Conservation (phyloP, 2,888 invertebrate species). For the Conistra vaccinii region DNA sequence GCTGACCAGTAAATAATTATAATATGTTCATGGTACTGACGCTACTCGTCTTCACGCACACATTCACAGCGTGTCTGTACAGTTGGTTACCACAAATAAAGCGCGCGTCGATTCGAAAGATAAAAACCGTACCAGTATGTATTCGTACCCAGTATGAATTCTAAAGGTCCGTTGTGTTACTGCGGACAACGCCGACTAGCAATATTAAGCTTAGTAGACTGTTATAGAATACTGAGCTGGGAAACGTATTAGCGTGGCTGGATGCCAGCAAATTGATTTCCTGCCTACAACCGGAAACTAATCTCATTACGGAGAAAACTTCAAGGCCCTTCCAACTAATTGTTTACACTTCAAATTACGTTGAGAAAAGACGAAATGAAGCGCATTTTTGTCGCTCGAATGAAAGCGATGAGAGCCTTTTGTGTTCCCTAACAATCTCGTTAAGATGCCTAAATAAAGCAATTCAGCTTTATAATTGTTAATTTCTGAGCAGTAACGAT, state of each 20-base stretch:
- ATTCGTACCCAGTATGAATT: background rate
- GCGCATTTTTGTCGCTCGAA: conserved; percentile 63
- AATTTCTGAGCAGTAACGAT: conserved; percentile 79
- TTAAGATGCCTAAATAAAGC: conserved; percentile 79
- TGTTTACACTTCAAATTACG: conserved; percentile 63
- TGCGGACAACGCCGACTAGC: conserved; percentile 25
- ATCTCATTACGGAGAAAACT: conserved; percentile 71
- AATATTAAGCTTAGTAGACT: conserved; percentile 40
- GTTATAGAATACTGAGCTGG: conserved; percentile 38
- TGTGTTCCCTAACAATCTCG: conserved; percentile 71
- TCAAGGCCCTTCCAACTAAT: conserved; percentile 60
- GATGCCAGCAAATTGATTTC: conserved; percentile 81
- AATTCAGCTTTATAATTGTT: conserved; percentile 81
- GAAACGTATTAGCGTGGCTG: conserved; percentile 64
- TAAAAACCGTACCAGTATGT: too few relatives aligned
- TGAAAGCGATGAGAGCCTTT: conserved; percentile 59
- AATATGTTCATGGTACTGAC: too few relatives aligned
- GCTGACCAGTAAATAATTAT: too few relatives aligned
- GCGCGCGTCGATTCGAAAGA: too few relatives aligned
- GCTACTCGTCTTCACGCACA: too few relatives aligned
- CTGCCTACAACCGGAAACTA: conserved; percentile 71
- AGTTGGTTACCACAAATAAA: too few relatives aligned
- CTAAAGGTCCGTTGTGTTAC: background rate
- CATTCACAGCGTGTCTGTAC: too few relatives aligned
- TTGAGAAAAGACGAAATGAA: conserved; percentile 59